Conservation (phyloP, 2,797 vertebrate genomes). For the Astyanax mexicanus region DNA sequence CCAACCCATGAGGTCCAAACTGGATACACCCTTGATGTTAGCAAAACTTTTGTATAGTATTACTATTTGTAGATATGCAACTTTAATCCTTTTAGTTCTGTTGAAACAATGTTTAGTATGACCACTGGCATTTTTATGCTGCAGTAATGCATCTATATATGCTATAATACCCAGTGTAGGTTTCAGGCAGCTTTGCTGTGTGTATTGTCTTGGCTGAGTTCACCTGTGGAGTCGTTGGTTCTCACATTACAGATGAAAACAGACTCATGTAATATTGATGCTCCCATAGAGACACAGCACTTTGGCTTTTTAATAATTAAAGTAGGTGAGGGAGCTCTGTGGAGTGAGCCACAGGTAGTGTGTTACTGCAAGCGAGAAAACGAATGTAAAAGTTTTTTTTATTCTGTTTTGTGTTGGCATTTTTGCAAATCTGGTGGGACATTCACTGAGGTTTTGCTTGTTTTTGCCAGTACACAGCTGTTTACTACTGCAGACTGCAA, state of each 20-base stretch:
- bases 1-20: too few relatives aligned
- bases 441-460: too few relatives aligned
- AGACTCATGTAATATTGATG: slow-evolving; percentile 72
- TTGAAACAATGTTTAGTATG: not conserved
- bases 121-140: not conserved
- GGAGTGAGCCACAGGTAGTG: not conserved
- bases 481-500: not conserved
- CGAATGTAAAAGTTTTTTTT: not conserved
- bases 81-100: too few relatives aligned
- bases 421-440: not conserved
- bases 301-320: slow-evolving; percentile 50
- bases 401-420: not conserved
- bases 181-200: not conserved
- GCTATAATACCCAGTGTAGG: not conserved
- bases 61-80: too few relatives aligned
- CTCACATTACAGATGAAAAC: slow-evolving; percentile 63
- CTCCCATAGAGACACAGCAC: slow-evolving; percentile 26
- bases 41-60: too few relatives aligned
- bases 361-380: not conserved
- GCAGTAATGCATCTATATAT: not conserved
- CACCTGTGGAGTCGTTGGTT: slow-evolving; percentile 39
- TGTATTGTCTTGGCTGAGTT: not conserved
- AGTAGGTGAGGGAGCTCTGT: not conserved
- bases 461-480: not conserved
- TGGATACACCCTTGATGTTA: too few relatives aligned